Conservation (phyloP, 2,797 vertebrate species). For the Acrossocheilus wenchowensis region DNA sequence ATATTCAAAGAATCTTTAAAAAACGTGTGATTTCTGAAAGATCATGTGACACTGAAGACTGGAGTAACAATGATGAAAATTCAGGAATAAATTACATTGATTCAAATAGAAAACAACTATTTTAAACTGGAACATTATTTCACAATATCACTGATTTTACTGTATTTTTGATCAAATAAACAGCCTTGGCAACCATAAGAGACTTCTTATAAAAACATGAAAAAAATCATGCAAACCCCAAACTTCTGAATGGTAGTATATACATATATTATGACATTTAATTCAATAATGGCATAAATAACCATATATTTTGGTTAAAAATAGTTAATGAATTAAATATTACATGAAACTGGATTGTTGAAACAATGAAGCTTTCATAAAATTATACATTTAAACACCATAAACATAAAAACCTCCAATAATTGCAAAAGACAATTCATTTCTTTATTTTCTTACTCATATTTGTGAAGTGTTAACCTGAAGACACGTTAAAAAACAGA, state of each 20-base stretch:
- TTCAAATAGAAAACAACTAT: neutral
- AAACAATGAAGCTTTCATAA: neutral
- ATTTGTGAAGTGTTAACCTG: neutral
- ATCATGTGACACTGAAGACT: neutral
- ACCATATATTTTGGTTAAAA: neutral
- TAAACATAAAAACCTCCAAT: neutral
- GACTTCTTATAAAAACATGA: neutral
- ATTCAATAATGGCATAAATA: neutral
- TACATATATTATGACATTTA: neutral
- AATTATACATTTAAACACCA: neutral
- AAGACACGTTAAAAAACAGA: slow-evolving; percentile 11
- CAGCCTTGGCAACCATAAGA: neutral
- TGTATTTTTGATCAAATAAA: neutral
- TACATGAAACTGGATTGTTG: neutral
- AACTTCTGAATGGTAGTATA: neutral
- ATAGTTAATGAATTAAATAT: neutral
- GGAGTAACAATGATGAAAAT: neutral
- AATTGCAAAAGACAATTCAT: neutral
- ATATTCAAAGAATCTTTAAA: neutral
- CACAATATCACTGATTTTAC: no score
- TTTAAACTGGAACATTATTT: neutral
- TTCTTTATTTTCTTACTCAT: neutral
- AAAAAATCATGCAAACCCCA: neutral
- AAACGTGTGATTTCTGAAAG: neutral
- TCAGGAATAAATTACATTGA: neutral